Conservation (phyloP, 2,113 vertebrate species). For the Puffinus mauretanicus region DNA sequence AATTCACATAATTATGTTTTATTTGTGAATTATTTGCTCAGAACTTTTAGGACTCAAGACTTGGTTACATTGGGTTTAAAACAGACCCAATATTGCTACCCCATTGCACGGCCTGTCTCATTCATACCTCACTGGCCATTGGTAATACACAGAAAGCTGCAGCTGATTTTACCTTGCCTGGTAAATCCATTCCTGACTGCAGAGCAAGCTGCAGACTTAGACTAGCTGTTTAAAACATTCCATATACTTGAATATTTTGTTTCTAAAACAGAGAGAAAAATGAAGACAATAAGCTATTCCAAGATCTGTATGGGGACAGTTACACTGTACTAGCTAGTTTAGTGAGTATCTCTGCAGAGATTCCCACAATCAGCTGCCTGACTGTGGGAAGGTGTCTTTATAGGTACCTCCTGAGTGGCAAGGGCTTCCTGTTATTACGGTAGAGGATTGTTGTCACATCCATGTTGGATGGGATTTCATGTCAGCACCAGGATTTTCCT, state of each 20-base stretch:
- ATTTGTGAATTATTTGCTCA: not conserved
- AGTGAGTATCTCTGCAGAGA: not conserved
- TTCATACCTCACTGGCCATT: not conserved
- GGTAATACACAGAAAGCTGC: not conserved
- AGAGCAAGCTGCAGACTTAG: not conserved
- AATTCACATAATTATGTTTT: not conserved
- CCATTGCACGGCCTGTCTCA: not conserved
- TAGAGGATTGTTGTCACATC: not conserved
- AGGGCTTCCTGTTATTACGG: not conserved
- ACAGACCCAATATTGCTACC: not conserved
- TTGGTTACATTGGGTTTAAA: not conserved
- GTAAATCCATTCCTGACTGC: not conserved
- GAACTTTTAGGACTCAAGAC: not conserved
- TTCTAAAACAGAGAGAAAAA: constrained; percentile 1
- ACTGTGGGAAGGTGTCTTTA: not conserved
- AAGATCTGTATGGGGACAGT: not conserved
- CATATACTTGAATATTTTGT: not conserved
- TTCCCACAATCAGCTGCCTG: not conserved
- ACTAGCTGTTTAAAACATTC: not conserved
- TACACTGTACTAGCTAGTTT: not conserved
- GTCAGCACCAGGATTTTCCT: not conserved
- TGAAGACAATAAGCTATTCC: not conserved
- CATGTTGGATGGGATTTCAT: not conserved
- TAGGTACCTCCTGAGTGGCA: not conserved
- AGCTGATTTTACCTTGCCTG: not conserved